Percentiles rank a stretch among this genome's conserved stretches.
phyloP scores from a whole-genome alignment of 2,888 invertebrate species.

The Cryptocheilus praepositus region DNA sequence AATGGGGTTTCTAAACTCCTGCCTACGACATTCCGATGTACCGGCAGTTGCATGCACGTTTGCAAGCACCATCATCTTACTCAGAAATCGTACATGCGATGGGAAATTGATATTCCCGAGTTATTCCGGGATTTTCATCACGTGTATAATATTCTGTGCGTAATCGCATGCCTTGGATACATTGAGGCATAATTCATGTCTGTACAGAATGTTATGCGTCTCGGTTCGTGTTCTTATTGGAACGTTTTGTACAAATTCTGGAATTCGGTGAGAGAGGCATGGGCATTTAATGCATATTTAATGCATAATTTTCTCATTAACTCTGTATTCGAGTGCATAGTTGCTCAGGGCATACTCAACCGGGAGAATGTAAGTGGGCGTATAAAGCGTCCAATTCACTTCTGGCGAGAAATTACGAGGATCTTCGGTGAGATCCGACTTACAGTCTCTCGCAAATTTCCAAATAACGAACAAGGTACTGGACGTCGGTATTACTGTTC shows the following conservation, averaged over 20 bases:
- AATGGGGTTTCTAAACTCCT: slow-evolving; percentile 42
- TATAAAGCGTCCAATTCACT: slow-evolving; percentile 4
- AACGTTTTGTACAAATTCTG: no score
- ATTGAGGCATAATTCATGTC: background rate
- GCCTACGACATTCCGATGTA: slow-evolving; percentile 9
- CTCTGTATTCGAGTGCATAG: background rate
- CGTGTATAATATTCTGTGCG: background rate
- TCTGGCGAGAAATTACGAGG: slow-evolving; percentile 4
- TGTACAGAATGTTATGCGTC: background rate
- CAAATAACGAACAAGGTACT: slow-evolving; percentile 7
- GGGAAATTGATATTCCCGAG: background rate
- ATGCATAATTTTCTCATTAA: background rate
- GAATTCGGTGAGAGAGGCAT: no score
- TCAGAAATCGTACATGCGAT: background rate
- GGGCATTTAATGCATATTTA: background rate
- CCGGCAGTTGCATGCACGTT: slow-evolving; percentile 16
- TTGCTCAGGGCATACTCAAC: background rate
- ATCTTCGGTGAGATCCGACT: background rate
- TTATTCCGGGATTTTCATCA: background rate
- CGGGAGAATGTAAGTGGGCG: background rate
- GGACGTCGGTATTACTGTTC: no score
- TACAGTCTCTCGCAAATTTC: background rate
- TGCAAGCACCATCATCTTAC: background rate
- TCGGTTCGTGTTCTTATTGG: no score
- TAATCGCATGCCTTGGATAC: no score